phyloP scores from a whole-genome alignment of 2,888 invertebrate species.

The Empis stercorea region DNA sequence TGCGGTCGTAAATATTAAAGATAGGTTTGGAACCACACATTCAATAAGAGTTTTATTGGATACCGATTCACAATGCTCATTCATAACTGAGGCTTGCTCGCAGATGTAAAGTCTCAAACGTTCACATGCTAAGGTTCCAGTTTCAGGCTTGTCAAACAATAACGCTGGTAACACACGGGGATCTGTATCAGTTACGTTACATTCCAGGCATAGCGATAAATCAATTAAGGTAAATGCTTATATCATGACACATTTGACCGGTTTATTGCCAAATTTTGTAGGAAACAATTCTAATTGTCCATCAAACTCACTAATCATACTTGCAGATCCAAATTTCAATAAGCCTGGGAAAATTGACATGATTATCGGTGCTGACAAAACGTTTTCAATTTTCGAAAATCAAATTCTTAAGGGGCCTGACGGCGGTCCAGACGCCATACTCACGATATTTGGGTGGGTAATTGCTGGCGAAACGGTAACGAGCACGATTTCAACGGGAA shows the following conservation, averaged over 20 bases:
- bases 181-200: background rate
- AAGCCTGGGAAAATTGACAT: conserved; percentile 9
- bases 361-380: conserved; percentile 10
- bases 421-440: conserved; percentile 7
- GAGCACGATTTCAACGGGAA: background rate
- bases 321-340: conserved; percentile 12
- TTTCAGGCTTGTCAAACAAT: no score
- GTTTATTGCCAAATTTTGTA: no score
- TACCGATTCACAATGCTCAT: no score
- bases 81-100: no score
- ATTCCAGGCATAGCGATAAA: background rate
- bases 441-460: background rate
- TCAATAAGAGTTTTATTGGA: background rate
- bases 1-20: no score
- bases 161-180: no score
- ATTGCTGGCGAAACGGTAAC: no score
- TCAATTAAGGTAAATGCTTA: conserved; percentile 1
- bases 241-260: conserved; percentile 5
- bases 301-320: background rate
- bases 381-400: conserved; percentile 7
- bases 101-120: no score
- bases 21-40: no score
- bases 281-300: no score
- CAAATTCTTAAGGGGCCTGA: background rate
- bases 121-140: no score